phyloP scores from a whole-genome alignment of 1,140 invertebrate genomes.

The Papilio polytes region DNA sequence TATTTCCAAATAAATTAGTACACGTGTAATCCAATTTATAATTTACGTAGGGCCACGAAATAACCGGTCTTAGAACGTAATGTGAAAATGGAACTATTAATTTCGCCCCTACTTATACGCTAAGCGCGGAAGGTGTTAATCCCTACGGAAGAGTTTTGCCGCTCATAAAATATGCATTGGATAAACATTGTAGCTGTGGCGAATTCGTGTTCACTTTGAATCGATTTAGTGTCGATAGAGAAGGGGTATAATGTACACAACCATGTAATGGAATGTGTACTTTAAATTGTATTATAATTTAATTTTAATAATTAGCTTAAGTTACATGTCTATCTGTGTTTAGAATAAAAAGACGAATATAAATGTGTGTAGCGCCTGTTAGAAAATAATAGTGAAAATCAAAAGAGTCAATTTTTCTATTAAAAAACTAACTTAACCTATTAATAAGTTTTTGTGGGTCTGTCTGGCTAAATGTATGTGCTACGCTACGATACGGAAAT shows the following conservation, averaged over 20 bases:
- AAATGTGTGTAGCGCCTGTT: background rate
- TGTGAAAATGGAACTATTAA: constrained; percentile 35
- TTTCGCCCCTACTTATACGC: constrained; percentile 30
- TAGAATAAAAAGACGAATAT: background rate
- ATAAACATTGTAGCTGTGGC: constrained; percentile 36
- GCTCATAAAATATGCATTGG: constrained; percentile 40
- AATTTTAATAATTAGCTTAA: background rate
- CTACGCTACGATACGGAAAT: background rate
- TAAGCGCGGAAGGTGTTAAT: constrained; percentile 34
- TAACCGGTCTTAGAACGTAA: constrained; percentile 13
- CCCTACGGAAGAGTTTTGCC: constrained; percentile 38
- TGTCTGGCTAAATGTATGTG: background rate
- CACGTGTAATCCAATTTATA: background rate
- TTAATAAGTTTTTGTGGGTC: background rate
- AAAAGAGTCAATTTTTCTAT: background rate
- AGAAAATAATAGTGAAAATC: background rate
- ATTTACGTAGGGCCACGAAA: background rate
- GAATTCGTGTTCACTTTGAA: constrained; percentile 31
- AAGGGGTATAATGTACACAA: background rate
- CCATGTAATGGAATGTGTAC: background rate
- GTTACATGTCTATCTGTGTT: too few species aligned
- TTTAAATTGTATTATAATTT: background rate
- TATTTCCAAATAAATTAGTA: background rate
- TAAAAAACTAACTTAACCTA: background rate
- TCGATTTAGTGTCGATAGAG: constrained; percentile 23